These are phyloP conservation scores for Labeo catla DNA, from an alignment of 2,113 vertebrate genomes.

Conservation along the genomic window DNA sequence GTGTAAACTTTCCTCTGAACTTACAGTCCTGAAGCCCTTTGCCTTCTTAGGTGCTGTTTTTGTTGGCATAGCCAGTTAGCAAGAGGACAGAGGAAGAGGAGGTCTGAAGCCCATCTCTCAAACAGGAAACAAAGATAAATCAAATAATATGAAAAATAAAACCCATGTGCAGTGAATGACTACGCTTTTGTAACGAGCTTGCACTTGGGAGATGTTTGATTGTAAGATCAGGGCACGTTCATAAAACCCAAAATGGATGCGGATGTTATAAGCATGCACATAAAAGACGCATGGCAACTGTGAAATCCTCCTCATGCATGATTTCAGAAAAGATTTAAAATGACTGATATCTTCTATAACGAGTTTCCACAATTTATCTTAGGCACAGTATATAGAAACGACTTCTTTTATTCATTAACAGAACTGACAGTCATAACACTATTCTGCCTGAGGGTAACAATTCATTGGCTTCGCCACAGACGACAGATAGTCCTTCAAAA, in stretches of 20 bases:
- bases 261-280: slow-evolving; percentile 34
- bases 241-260: slow-evolving; percentile 61
- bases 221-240: slow-evolving; percentile 17
- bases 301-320: neutral
- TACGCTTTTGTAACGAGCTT: neutral
- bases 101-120: slow-evolving; percentile 74
- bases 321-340: neutral
- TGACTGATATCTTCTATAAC: neutral
- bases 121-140: slow-evolving; percentile 75
- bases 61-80: slow-evolving; percentile 74
- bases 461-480: neutral
- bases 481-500: neutral
- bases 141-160: slow-evolving; percentile 17
- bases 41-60: slow-evolving; percentile 77
- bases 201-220: slow-evolving; percentile 10
- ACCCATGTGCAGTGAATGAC: neutral
- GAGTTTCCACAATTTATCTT: neutral
- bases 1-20: slow-evolving; percentile 64
- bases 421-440: slow-evolving; percentile 20
- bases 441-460: neutral
- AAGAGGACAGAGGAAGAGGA: slow-evolving; percentile 80
- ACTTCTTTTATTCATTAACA: neutral
- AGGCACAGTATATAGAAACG: neutral
- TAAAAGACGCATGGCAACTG: slow-evolving; percentile 44
- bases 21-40: slow-evolving; percentile 68